Evolutionary conservation across 2,113 vertebrate genomes (phyloP).

Genomic region (Chroicocephalus ridibundus): DNA sequence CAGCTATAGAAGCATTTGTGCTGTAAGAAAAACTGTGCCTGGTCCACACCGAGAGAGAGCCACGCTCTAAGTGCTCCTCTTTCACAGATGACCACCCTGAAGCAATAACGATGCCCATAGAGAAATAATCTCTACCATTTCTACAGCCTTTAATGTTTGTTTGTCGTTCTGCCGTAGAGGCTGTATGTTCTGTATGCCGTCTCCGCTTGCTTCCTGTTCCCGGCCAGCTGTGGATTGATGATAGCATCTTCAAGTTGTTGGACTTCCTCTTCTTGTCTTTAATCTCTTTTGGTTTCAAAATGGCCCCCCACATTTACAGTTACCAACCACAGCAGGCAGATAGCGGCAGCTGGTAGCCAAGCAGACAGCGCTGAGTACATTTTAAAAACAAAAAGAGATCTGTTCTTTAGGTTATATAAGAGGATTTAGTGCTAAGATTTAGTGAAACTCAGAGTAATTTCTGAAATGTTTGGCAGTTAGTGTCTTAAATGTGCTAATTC

Average conservation of each 20-base stretch:
- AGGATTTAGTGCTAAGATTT: slow-evolving; percentile 30
- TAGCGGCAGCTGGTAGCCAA: slow-evolving; percentile 40
- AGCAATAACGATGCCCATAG: neutral
- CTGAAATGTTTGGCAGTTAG: neutral
- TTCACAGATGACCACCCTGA: neutral
- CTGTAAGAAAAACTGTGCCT: neutral
- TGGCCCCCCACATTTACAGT: slow-evolving; percentile 63
- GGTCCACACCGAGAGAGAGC: neutral
- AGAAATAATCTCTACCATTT: neutral
- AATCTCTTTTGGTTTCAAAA: slow-evolving; percentile 71
- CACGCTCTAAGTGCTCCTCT: neutral
- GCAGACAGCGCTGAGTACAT: neutral
- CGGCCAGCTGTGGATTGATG: slow-evolving; percentile 74
- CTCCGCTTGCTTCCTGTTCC: slow-evolving; percentile 72
- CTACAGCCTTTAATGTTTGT: neutral
- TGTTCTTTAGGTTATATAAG: slow-evolving; percentile 24
- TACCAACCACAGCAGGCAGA: slow-evolving; percentile 65
- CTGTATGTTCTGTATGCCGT: slow-evolving; percentile 30
- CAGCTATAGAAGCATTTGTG: neutral
- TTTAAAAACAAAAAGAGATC: slow-evolving; percentile 12
- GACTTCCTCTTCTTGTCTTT: slow-evolving; percentile 79
- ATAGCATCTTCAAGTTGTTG: slow-evolving; percentile 78
- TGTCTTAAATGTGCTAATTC: neutral
- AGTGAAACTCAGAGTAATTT: neutral
- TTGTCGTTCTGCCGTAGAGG: neutral